Percentiles rank a stretch among this genome's conserved stretches.
phyloP scores from a whole-genome alignment of 1,140 invertebrate genomes.

The Phortica variegata region DNA sequence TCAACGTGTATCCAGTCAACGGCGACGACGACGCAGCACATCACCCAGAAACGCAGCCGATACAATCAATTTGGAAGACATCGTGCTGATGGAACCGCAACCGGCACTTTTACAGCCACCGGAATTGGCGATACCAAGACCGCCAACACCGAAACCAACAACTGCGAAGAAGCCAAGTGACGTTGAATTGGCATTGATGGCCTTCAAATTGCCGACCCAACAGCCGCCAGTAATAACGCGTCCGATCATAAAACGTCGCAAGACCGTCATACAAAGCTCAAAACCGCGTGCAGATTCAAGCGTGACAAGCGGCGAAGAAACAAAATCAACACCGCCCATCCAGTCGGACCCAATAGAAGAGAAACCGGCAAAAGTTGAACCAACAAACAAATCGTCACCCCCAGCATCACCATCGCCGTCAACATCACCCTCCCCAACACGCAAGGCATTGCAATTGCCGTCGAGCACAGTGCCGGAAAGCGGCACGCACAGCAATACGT shows the following conservation, averaged over 20 bases:
- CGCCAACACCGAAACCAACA: neutral
- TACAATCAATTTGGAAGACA: constrained; percentile 36
- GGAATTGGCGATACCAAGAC: neutral
- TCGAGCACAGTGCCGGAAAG: constrained; percentile 36
- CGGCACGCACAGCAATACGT: too few relatives aligned
- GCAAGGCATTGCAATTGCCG: constrained; percentile 1
- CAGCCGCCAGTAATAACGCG: constrained; percentile 22
- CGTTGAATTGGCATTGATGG: neutral
- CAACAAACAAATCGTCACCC: too few relatives aligned
- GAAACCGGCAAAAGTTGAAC: too few relatives aligned
- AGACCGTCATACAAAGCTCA: constrained; percentile 23
- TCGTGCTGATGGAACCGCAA: constrained; percentile 43
- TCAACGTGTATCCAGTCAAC: constrained; percentile 4
- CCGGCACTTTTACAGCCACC: constrained; percentile 12
- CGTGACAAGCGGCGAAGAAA: neutral
- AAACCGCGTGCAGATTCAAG: constrained; percentile 8
- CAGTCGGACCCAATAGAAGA: constrained; percentile 2
- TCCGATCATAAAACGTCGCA: constrained; percentile 41
- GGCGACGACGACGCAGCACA: constrained; percentile 19
- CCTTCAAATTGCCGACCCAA: constrained; percentile 10
- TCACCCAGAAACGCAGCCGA: constrained; percentile 11
- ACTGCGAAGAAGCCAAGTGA: too few relatives aligned
- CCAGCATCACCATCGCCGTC: too few relatives aligned
- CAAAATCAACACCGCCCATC: neutral
- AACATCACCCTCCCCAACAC: neutral